Conservation (phyloP, 2,888 invertebrate species). For the Machimus rusticus region DNA sequence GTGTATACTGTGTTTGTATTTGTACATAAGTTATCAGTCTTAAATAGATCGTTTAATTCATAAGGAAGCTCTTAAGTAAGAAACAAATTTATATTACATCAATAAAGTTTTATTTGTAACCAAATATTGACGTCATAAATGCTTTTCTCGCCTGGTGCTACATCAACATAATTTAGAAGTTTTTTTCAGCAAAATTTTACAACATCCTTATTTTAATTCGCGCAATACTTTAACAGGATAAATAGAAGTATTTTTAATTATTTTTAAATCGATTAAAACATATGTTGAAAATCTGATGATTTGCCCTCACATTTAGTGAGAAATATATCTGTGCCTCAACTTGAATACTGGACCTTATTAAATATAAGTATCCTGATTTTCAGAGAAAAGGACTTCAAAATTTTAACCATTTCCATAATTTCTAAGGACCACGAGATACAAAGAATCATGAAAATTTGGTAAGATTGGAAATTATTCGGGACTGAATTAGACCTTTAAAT, state of each 20-base stretch:
- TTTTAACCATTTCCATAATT: too few species aligned
- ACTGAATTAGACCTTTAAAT: too few species aligned
- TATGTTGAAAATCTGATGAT: neutral
- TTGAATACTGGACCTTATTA: neutral
- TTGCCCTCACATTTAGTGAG: neutral
- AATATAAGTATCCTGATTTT: neutral
- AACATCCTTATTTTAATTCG: neutral
- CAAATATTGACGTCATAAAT: neutral
- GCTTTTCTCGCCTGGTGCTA: neutral
- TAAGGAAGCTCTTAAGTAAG: neutral
- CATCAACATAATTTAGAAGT: neutral
- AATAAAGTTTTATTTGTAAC: conserved; percentile 25
- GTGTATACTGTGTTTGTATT: neutral
- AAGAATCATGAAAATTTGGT: too few species aligned
- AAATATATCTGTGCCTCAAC: neutral
- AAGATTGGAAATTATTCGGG: too few species aligned
- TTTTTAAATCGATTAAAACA: neutral
- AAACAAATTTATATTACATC: neutral
- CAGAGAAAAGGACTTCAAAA: too few species aligned
- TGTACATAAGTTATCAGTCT: conserved; percentile 10
- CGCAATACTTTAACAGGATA: neutral
- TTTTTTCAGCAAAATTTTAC: neutral
- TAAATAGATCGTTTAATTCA: neutral
- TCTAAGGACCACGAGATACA: too few species aligned
- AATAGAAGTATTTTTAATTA: neutral